Conservation (phyloP, 1,140 invertebrate species). For the Bursaphelenchus mucronatus region DNA sequence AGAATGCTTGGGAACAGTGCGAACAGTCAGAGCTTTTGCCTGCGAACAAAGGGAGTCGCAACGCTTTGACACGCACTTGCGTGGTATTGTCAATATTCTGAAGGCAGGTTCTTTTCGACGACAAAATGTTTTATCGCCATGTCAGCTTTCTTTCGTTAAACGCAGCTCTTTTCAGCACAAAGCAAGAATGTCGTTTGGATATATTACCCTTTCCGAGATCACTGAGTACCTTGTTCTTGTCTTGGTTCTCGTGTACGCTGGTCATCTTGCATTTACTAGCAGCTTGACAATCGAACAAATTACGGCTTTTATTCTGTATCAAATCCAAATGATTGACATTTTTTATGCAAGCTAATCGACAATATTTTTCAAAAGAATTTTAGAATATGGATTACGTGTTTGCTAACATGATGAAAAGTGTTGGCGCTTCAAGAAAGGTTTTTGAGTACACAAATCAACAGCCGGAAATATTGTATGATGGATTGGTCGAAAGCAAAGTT, state of each 20-base stretch:
- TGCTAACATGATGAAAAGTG: conserved; percentile 62
- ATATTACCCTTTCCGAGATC: conserved; percentile 41
- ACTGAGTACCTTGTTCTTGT: conserved; percentile 52
- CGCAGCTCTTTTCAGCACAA: conserved; percentile 27
- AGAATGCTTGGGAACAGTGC: conserved; percentile 42
- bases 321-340: conserved; percentile 59
- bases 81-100: conserved; percentile 19
- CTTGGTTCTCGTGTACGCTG: conserved; percentile 55
- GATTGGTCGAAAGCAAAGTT: conserved; percentile 21
- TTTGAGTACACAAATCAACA: conserved; percentile 63
- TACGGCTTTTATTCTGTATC: conserved; percentile 56
- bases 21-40: conserved; percentile 29
- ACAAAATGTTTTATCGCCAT: too few species aligned
- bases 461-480: conserved; percentile 56
- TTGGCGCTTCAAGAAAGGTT: conserved; percentile 63
- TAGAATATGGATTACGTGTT: conserved; percentile 50
- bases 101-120: too few species aligned
- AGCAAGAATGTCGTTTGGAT: conserved; percentile 40
- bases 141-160: too few species aligned
- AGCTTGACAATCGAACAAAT: conserved; percentile 42
- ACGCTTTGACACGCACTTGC: conserved; percentile 35
- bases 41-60: conserved; percentile 30
- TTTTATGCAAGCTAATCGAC: background rate
- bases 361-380: conserved; percentile 3
- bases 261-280: conserved; percentile 50